Conservation (phyloP, 37 sponge, comb jelly and placozoan species). For the Oscarella lobularis region DNA sequence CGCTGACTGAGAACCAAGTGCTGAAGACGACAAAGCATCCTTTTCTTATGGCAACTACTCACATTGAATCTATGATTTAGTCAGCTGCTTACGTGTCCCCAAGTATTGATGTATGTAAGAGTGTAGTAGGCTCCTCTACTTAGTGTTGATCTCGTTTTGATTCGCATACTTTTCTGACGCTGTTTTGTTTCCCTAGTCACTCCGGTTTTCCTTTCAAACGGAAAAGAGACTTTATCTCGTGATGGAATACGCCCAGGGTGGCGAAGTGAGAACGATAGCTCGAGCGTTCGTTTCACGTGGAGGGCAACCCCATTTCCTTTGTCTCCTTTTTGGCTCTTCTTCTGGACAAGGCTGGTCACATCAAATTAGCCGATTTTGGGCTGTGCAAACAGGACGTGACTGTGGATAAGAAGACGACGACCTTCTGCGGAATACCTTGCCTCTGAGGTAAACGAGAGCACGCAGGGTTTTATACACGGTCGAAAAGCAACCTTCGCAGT, state of each 20-base stretch:
- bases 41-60: slow-evolving; percentile 40
- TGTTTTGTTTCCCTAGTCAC: slow-evolving; percentile 23
- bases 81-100: too few relatives aligned
- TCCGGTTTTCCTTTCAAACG: slow-evolving; percentile 89
- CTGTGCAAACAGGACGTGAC: slow-evolving; percentile 89
- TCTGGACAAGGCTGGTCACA: slow-evolving; percentile 89
- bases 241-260: slow-evolving; percentile 98
- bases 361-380: too few relatives aligned
- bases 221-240: slow-evolving; percentile 85
- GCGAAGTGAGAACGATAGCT: slow-evolving; percentile 42
- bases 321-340: slow-evolving; percentile 57
- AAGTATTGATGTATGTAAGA: too few relatives aligned
- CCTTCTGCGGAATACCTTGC: slow-evolving; percentile 98
- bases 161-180: too few relatives aligned
- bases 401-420: slow-evolving; percentile 74
- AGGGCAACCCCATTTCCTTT: slow-evolving; percentile 10
- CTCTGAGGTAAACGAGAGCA: slow-evolving; percentile 88
- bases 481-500: too few relatives aligned
- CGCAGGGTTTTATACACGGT: too few relatives aligned
- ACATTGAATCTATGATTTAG: too few relatives aligned
- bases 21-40: slow-evolving; percentile 19
- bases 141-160: too few relatives aligned
- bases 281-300: too few relatives aligned
- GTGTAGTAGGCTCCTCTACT: too few relatives aligned
- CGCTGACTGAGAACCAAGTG: slow-evolving; percentile 89